A percentile compares a stretch with the other conserved stretches of the same genome.
phyloP scores from a whole-genome alignment of 2,888 invertebrate species.

The Drepana falcataria region DNA sequence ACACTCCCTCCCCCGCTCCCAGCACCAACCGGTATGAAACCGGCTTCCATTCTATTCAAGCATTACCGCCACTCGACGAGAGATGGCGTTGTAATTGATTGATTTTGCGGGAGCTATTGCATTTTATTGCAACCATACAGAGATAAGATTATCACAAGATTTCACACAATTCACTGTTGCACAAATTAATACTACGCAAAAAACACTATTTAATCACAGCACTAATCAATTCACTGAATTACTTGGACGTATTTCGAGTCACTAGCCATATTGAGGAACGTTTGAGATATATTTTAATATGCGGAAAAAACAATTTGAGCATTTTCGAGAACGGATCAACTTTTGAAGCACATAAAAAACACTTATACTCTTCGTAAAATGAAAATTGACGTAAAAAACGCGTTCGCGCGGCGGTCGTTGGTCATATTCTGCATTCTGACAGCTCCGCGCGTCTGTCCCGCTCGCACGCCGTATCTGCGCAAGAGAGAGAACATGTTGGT shows the following conservation, averaged over 20 bases:
- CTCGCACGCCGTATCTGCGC: constrained; percentile 47
- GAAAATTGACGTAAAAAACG: constrained; percentile 13
- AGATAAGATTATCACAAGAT: not conserved
- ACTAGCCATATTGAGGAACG: constrained; percentile 60
- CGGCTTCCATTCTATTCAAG: constrained; percentile 63
- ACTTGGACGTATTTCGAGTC: constrained; percentile 39
- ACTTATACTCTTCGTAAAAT: not conserved
- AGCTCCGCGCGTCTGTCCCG: constrained; percentile 2
- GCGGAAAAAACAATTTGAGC: constrained; percentile 27
- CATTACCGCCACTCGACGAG: constrained; percentile 41
- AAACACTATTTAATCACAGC: constrained; percentile 19
- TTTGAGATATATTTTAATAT: constrained; percentile 32
- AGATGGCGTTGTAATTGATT: constrained; percentile 48
- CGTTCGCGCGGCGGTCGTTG: constrained; percentile 24
- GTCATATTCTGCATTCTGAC: constrained; percentile 6
- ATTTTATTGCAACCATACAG: constrained; percentile 14
- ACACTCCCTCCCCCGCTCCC: constrained; percentile 32
- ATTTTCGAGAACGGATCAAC: constrained; percentile 27
- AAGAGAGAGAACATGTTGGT: constrained; percentile 45
- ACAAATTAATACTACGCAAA: constrained; percentile 13
- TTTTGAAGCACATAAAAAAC: constrained; percentile 10
- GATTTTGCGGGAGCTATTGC: constrained; percentile 7
- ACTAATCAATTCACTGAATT: constrained; percentile 54
- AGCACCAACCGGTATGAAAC: constrained; percentile 62
- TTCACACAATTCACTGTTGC: constrained; percentile 23